phyloP scores from a whole-genome alignment of 2,797 vertebrate species.

The Tokudaia tokunoshimensis region DNA sequence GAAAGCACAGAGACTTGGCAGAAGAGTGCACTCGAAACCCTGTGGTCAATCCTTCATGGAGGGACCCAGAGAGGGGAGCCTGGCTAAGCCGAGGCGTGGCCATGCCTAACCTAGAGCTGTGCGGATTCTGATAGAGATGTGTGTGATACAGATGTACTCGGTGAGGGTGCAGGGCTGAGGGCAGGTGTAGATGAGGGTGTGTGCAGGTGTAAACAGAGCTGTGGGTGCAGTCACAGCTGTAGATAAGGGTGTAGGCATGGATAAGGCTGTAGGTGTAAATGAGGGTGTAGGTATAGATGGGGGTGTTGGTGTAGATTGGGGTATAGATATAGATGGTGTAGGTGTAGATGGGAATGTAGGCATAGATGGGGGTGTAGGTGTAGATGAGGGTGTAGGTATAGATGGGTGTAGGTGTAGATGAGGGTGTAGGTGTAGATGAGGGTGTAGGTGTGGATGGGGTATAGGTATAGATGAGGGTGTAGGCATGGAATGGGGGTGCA shows the following conservation, averaged over 20 bases:
- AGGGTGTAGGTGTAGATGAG: not conserved
- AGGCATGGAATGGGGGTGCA: no score
- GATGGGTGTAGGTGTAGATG: not conserved
- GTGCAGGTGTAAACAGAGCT: not conserved
- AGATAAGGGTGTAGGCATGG: no score
- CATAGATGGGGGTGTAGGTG: accelerated
- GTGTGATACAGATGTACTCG: not conserved
- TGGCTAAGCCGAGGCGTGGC: not conserved
- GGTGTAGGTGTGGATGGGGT: no score
- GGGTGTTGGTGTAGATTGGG: no score
- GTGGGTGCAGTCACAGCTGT: no score
- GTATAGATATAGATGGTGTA: not conserved
- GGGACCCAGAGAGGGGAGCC: not conserved
- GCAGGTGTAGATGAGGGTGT: no score
- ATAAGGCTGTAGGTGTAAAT: not conserved
- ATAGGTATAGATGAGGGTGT: not conserved
- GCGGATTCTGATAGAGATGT: not conserved
- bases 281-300: not conserved
- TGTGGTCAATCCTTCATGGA: not conserved
- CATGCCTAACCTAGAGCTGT: not conserved
- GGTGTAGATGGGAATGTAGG: no score
- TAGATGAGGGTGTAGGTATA: accelerated
- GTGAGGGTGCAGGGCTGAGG: not conserved
- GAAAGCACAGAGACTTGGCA: not conserved
- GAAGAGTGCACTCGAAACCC: not conserved